These are phyloP conservation scores for Patagioenas fasciata DNA, from an alignment of 2,113 vertebrate species.

Conservation along the genomic window DNA sequence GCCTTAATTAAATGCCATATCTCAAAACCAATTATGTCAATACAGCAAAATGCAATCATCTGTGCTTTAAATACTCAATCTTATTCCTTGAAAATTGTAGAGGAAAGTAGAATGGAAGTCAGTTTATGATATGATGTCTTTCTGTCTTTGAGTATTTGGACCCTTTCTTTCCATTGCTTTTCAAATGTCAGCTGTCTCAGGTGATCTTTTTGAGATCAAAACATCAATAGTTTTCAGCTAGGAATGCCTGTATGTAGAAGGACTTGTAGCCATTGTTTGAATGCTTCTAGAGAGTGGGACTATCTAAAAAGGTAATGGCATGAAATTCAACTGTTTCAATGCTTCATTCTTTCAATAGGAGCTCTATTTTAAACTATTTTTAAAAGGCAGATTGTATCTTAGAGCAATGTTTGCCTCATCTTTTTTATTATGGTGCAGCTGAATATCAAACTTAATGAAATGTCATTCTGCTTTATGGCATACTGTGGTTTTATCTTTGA, in stretches of 20 bases:
- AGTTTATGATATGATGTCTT: background rate
- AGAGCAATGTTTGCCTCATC: background rate
- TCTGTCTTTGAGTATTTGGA: background rate
- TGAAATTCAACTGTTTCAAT: background rate
- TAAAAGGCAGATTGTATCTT: background rate
- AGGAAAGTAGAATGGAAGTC: background rate
- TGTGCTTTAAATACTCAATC: background rate
- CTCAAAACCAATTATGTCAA: background rate
- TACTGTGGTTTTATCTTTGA: background rate
- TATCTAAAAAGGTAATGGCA: background rate
- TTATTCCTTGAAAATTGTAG: background rate
- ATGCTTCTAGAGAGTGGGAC: background rate
- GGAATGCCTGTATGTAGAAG: background rate
- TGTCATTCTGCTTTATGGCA: background rate
- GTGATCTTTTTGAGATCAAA: background rate
- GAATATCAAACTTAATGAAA: background rate
- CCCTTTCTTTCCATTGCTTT: background rate
- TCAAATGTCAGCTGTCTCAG: background rate
- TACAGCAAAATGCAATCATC: background rate
- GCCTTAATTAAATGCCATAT: background rate
- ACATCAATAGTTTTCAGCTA: background rate
- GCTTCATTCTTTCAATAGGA: background rate
- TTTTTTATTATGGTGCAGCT: background rate
- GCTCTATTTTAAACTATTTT: background rate
- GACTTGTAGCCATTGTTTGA: background rate